A percentile compares a stretch with the other conserved stretches of the same genome.
Conservation (phyloP, 2,888 invertebrate genomes). For the Erpobdella octoculata region DNA sequence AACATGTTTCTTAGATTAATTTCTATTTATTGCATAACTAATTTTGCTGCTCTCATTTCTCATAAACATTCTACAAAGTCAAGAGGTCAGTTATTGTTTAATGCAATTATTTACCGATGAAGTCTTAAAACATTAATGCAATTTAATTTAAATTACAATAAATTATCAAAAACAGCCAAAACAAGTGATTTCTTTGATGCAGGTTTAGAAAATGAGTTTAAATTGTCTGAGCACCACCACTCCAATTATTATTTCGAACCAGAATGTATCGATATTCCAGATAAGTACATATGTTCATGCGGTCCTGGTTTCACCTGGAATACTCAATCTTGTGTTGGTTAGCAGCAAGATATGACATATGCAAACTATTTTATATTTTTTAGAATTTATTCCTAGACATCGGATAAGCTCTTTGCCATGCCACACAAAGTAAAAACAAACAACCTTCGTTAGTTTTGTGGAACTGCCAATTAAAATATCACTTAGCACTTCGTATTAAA, state of each 20-base stretch:
- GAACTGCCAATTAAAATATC: too few species aligned
- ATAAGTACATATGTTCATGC: constrained; percentile 51
- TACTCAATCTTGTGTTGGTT: constrained; percentile 48
- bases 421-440: too few species aligned
- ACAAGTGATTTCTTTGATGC: background rate
- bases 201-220: too few species aligned
- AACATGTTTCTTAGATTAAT: too few species aligned
- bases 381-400: background rate
- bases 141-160: background rate
- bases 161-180: background rate
- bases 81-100: too few species aligned
- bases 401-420: too few species aligned
- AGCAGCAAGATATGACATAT: background rate
- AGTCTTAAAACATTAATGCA: background rate
- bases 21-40: too few species aligned
- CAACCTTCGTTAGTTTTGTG: too few species aligned
- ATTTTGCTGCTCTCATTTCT: too few species aligned
- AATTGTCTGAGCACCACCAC: background rate
- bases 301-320: constrained; percentile 53
- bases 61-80: too few species aligned
- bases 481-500: too few species aligned
- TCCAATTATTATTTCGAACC: constrained; percentile 45
- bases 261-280: constrained; percentile 48
- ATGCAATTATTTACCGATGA: background rate
- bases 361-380: background rate